These are phyloP conservation scores for Mayetiola destructor DNA, from an alignment of 2,888 invertebrate genomes.

Conservation along the genomic window DNA sequence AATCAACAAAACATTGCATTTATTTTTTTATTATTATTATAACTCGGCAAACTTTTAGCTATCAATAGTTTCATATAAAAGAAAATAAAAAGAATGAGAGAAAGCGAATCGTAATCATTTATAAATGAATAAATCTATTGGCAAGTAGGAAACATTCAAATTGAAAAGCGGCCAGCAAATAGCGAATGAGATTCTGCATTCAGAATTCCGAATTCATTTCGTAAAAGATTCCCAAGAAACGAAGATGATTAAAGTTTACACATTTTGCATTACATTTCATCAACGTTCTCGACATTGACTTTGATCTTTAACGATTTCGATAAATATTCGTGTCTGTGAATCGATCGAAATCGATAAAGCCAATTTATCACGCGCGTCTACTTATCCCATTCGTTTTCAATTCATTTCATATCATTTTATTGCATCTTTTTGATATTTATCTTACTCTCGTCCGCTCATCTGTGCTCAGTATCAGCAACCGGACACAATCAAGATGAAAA, in stretches of 20 bases:
- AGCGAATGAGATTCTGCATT: too few species aligned
- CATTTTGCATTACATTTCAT: too few species aligned
- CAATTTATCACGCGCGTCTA: constrained; percentile 9
- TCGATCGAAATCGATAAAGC: not conserved
- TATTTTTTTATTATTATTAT: not conserved
- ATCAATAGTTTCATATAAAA: not conserved
- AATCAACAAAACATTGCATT: not conserved
- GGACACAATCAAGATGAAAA: not conserved
- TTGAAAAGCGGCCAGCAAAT: too few species aligned
- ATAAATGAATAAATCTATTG: not conserved
- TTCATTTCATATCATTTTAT: too few species aligned
- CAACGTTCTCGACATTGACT: too few species aligned
- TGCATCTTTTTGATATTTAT: not conserved
- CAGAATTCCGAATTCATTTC: too few species aligned
- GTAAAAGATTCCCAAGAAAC: too few species aligned
- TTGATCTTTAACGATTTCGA: not conserved
- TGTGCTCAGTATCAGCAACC: not conserved
- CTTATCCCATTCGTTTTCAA: constrained; percentile 5
- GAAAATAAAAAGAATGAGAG: not conserved
- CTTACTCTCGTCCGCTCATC: not conserved
- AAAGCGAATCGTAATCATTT: not conserved
- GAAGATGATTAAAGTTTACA: too few species aligned
- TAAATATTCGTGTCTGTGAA: not conserved
- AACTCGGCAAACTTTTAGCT: not conserved
- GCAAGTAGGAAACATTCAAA: too few species aligned